Conservation (phyloP, 2,797 vertebrate species). For the Erethizon dorsatum region DNA sequence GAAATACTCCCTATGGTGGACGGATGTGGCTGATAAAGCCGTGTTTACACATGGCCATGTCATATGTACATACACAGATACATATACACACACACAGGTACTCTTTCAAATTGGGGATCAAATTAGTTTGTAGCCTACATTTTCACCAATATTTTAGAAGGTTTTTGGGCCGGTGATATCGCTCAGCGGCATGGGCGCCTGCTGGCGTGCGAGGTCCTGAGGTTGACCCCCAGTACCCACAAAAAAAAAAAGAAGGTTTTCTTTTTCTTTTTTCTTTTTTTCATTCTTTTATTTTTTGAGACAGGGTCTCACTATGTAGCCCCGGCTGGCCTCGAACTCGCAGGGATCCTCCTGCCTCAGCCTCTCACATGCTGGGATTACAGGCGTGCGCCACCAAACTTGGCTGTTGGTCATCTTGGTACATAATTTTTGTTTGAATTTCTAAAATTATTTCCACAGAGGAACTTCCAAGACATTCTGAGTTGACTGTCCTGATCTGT, state of each 20-base stretch:
- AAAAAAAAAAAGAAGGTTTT: too few species aligned
- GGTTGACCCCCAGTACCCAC: too few species aligned
- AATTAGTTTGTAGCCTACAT: background rate
- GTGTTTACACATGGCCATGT: background rate
- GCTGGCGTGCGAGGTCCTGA: too few species aligned
- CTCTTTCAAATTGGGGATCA: background rate
- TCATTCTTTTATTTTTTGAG: background rate
- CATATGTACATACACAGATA: background rate
- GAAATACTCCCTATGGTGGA: accelerated
- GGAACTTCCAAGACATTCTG: conserved; percentile 28
- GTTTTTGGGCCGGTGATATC: background rate
- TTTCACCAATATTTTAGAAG: background rate
- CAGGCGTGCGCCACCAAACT: background rate
- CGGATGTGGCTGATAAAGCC: accelerated
- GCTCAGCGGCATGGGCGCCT: too few species aligned
- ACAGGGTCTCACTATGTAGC: background rate
- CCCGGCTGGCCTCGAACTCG: too few species aligned
- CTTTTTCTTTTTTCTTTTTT: background rate
- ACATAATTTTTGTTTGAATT: background rate
- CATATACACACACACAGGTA: too few species aligned
- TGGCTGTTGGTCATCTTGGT: background rate
- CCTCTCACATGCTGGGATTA: background rate
- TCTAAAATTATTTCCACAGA: conserved; percentile 19
- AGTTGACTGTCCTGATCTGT: background rate
- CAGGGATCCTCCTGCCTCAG: too few species aligned